Base-by-base conservation (phyloP, 1,140 invertebrate genomes). In the Bombus turneri region DNA sequence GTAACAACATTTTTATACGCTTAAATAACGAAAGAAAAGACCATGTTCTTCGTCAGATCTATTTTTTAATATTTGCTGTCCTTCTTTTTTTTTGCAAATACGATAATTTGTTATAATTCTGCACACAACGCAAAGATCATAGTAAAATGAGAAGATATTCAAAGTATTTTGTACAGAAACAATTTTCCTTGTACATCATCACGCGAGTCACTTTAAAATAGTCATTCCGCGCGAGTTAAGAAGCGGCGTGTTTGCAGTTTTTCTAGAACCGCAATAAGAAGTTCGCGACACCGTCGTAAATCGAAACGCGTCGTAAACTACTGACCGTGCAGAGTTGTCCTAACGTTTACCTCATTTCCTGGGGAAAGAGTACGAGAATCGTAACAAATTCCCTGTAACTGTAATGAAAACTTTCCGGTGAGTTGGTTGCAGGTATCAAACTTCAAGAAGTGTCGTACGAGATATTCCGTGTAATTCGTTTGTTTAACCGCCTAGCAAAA, bases 251-350 rank as follows among this genome's bases (percentile, higher is more conserved):
- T 66, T 82, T n/a, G 72, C 47, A 75, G 59, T 47, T 81, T 73
- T 43, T 43, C 53, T 53, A 41, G 37, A 25, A 64, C 53, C n/a
- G n/a, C 71, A 47, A 68, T 62, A 68, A 76, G 28, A 41, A 53
- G 43, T 76, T 75, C 15, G 18, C 59, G 28, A 28, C 22, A 31
- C 25, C 22, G 34, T 69, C 74, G 43, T 77, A 84, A 79, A 84
- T 84, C 68, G 66, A 80, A 72, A 79, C 76, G 66, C n/a, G 31
- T 79, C 83, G 76, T 84, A 84, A 84, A 84, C 31, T 28, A 72
- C 28, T 72, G 76, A 80, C 68, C 83, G 66, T 39, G 66, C 82
- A 25, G 37, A 37, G 41, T 83, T 84, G 76, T 84, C 53, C 28
- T 31, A 22, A 31, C 47, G 39, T 71, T 84, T 62, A 72, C 68